phyloP scores from a whole-genome alignment of 2,888 invertebrate species.

The Microctonus aethiopoides region DNA sequence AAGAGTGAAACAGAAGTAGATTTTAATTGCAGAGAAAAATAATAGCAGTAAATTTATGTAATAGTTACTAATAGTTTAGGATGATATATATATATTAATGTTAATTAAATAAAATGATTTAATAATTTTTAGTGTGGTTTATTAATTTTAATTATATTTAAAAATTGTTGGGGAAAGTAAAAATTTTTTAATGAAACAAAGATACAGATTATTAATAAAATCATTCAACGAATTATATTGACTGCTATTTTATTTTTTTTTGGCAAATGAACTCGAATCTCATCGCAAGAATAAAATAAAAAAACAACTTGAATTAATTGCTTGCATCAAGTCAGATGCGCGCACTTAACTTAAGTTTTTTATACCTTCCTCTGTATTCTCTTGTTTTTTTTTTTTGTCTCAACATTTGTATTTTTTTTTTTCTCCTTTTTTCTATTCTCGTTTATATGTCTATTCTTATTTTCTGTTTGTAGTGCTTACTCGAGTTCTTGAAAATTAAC shows the following conservation, averaged over 20 bases:
- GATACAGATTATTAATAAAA: too few species aligned
- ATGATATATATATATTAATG: too few species aligned
- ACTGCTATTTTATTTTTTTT: not conserved
- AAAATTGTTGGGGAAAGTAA: too few species aligned
- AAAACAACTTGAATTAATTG: conserved; percentile 38
- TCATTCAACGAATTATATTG: not conserved
- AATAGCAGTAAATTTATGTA: not conserved
- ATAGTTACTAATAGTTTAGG: too few species aligned
- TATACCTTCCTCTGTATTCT: not conserved
- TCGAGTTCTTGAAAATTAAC: not conserved
- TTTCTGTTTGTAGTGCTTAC: not conserved
- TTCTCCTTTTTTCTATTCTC: not conserved
- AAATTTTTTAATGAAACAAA: too few species aligned
- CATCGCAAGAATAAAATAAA: conserved; percentile 3
- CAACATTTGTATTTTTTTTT: not conserved
- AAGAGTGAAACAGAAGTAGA: not conserved
- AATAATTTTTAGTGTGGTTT: too few species aligned
- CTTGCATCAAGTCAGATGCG: conserved; percentile 9
- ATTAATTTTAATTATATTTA: too few species aligned
- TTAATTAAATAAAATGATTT: too few species aligned
- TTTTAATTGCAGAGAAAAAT: not conserved
- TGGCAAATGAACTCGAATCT: not conserved
- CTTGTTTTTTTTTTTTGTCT: conserved; percentile 4
- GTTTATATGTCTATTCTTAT: not conserved
- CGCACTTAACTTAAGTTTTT: not conserved